Conservation (phyloP, 2,888 invertebrate species). For the Calameuta pallipes region DNA sequence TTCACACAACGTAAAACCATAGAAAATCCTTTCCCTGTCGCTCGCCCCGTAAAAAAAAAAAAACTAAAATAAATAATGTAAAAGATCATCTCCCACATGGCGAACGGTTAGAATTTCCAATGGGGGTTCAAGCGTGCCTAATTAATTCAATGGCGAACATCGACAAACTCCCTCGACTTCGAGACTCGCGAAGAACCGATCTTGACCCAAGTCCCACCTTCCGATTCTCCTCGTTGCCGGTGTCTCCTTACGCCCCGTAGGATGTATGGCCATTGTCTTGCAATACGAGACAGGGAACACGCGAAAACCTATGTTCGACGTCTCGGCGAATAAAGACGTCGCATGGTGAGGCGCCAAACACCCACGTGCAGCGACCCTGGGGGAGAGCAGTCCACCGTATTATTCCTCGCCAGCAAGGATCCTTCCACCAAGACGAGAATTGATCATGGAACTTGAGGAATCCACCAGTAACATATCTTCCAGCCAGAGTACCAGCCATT, state of each 20-base stretch:
- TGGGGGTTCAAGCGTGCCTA: background rate
- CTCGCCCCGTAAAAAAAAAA: too few relatives aligned
- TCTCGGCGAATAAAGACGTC: conserved; percentile 56
- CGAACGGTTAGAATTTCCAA: background rate
- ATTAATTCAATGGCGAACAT: background rate
- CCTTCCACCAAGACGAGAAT: conserved; percentile 13
- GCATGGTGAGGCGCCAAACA: conserved; percentile 51
- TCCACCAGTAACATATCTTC: conserved; percentile 22
- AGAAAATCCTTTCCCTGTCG: background rate
- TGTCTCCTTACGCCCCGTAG: background rate
- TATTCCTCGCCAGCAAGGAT: conserved; percentile 1
- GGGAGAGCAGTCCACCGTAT: conserved; percentile 7
- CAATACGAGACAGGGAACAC: conserved; percentile 45
- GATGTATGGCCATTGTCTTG: conserved; percentile 39
- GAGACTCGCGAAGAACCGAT: background rate
- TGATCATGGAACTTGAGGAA: conserved; percentile 20
- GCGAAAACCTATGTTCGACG: conserved; percentile 54
- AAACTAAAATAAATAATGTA: background rate
- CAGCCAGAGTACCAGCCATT: conserved; percentile 2
- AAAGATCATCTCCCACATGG: background rate
- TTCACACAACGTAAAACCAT: background rate
- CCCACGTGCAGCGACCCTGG: conserved; percentile 42
- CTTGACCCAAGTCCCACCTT: background rate
- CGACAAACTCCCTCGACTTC: background rate
- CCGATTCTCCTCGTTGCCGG: background rate